Percentiles rank a stretch among this genome's conserved stretches.
phyloP scores from a whole-genome alignment of 2,113 vertebrate species.

The Pollimyrus isidori region DNA sequence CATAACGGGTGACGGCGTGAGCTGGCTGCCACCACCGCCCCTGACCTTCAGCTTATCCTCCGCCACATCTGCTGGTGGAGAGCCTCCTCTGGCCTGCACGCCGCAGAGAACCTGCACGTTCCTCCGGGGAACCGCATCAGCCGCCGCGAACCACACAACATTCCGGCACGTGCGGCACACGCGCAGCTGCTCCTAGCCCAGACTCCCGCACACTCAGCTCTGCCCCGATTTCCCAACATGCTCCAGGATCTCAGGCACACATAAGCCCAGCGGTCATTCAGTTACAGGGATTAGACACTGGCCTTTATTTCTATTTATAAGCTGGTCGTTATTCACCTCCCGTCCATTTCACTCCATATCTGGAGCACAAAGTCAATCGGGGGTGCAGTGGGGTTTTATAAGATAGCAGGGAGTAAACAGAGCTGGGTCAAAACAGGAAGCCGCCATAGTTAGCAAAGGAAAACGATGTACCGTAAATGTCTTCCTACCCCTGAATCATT shows the following conservation, averaged over 20 bases:
- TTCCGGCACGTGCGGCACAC: not conserved
- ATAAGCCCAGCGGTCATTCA: not conserved
- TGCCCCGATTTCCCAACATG: not conserved
- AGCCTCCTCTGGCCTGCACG: not conserved
- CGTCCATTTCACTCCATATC: not conserved
- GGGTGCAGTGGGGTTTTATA: not conserved
- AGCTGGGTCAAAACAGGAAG: not conserved
- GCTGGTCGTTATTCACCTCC: not conserved
- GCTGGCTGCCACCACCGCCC: not conserved
- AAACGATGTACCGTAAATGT: not conserved
- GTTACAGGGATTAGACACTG: not conserved
- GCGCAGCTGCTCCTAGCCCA: not conserved
- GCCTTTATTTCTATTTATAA: conserved; percentile 17
- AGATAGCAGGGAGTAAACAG: not conserved
- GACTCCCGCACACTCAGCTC: not conserved
- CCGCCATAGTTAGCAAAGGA: not conserved
- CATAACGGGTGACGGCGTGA: not conserved
- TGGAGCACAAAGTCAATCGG: not conserved
- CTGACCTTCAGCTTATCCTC: not conserved
- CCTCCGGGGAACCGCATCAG: not conserved
- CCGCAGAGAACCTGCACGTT: not conserved
- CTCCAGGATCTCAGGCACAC: not conserved
- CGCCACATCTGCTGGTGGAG: not conserved
- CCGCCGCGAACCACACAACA: not conserved
- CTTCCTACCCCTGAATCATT: not conserved